phyloP scores from a whole-genome alignment of 2,797 vertebrate species.

The Hypotaenidia okinawae region DNA sequence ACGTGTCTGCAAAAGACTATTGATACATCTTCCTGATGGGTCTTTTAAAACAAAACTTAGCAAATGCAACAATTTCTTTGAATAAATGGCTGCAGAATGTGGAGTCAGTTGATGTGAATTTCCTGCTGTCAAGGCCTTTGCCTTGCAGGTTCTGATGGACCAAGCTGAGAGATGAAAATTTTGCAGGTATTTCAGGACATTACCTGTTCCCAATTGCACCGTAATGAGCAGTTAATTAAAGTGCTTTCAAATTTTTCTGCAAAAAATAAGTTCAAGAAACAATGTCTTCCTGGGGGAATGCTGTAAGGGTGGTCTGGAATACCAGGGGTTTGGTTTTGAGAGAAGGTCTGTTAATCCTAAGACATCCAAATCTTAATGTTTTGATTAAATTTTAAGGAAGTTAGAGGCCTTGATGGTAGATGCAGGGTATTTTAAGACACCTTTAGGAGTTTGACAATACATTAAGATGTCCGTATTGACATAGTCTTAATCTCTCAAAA shows the following conservation, averaged over 20 bases:
- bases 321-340: background rate
- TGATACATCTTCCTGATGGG: background rate
- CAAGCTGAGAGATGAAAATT: background rate
- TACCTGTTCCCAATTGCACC: background rate
- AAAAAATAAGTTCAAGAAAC: background rate
- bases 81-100: background rate
- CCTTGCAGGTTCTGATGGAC: background rate
- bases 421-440: background rate
- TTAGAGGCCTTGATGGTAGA: background rate
- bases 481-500: background rate
- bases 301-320: background rate
- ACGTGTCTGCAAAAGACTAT: background rate
- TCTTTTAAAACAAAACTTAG: background rate
- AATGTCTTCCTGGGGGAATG: background rate
- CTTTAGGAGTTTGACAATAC: background rate
- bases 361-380: background rate
- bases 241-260: background rate
- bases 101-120: background rate
- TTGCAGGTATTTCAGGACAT: background rate
- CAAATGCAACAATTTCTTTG: background rate
- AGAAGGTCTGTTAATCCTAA: background rate
- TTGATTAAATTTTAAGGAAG: background rate
- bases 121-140: background rate
- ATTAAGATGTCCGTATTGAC: background rate
- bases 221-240: background rate